phyloP scores from a whole-genome alignment of 2,888 invertebrate species.

The Atrina japonica region DNA sequence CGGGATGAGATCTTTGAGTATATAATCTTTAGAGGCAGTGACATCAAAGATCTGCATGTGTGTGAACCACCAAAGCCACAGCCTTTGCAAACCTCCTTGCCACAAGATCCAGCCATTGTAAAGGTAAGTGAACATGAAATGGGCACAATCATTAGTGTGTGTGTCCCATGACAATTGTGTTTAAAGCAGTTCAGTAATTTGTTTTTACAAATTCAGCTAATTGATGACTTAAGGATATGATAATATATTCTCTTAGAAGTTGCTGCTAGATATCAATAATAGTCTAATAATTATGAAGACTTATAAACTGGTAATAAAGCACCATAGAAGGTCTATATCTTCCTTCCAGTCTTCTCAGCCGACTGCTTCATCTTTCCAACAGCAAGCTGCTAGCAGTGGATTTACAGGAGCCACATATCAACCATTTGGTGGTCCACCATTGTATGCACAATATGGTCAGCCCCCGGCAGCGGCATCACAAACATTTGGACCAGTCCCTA shows the following conservation, averaged over 20 bases:
- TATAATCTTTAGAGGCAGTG: conserved; percentile 98
- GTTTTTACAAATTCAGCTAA: neutral
- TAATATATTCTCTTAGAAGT: too few species aligned
- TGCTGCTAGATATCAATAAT: too few species aligned
- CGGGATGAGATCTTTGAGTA: conserved; percentile 99
- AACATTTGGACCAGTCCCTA: conserved; percentile 39
- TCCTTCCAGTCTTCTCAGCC: conserved; percentile 75
- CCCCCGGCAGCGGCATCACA: conserved; percentile 48
- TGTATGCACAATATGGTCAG: conserved; percentile 63
- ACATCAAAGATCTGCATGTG: conserved; percentile 99
- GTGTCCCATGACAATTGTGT: too few species aligned
- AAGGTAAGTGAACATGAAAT: conserved; percentile 83
- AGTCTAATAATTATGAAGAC: too few species aligned
- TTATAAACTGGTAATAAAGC: too few species aligned
- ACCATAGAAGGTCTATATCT: neutral
- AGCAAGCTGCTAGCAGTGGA: conserved; percentile 47
- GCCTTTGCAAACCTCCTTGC: conserved; percentile 80
- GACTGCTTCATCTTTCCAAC: conserved; percentile 60
- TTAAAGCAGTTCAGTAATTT: too few species aligned
- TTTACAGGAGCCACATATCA: conserved; percentile 67
- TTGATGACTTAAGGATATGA: neutral
- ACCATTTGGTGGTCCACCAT: conserved; percentile 67
- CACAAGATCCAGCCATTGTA: conserved; percentile 99
- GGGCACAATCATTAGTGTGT: too few species aligned
- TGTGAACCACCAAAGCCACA: conserved; percentile 86